Conservation (phyloP, 2,113 vertebrate genomes). For the Malaclemys terrapin region DNA sequence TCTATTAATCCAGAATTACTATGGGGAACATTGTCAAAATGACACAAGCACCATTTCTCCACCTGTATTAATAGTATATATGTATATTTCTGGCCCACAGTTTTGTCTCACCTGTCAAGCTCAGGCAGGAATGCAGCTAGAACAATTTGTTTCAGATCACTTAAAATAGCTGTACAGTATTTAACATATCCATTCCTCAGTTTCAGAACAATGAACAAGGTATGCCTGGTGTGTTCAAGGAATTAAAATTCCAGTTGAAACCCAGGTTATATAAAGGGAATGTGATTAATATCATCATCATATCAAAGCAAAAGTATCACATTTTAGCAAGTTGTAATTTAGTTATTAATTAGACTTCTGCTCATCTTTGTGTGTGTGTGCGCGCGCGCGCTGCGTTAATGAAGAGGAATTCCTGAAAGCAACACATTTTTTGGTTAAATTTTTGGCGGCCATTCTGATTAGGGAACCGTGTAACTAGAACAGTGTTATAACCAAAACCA, state of each 20-base stretch:
- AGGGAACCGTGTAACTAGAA: neutral
- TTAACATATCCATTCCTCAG: neutral
- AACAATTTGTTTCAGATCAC: neutral
- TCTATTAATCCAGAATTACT: neutral
- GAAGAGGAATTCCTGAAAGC: neutral
- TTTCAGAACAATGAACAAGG: neutral
- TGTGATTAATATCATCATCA: neutral
- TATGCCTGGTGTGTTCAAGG: neutral
- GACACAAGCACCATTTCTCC: neutral
- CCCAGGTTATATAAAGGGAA: neutral
- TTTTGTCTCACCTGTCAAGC: neutral
- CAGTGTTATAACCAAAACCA: neutral
- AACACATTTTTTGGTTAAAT: neutral
- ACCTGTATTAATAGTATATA: neutral
- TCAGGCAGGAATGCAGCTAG: neutral
- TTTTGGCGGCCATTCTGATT: neutral
- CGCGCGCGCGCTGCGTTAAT: rapidly evolving
- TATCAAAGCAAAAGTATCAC: neutral
- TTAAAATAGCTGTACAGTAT: neutral
- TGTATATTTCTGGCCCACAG: neutral
- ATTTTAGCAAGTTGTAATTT: neutral
- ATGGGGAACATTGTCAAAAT: neutral
- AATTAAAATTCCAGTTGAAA: neutral
- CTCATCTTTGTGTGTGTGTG: neutral
- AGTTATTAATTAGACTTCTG: neutral